These are phyloP conservation scores for Muscicapa adusta DNA, from an alignment of 2,113 vertebrate species.

Conservation along the genomic window DNA sequence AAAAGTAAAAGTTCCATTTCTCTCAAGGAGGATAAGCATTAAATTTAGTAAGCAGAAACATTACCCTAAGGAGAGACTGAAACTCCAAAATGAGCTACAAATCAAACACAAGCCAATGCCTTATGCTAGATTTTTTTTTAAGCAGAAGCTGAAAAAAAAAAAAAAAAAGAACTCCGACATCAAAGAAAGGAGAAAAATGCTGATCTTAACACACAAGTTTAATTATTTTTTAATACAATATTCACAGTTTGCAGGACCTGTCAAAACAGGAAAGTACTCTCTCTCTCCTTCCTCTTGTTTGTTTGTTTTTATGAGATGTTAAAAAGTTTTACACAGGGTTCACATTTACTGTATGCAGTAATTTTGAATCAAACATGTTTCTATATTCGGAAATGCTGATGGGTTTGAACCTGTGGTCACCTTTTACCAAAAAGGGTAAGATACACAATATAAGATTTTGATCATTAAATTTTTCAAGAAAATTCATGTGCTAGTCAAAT, in stretches of 20 bases:
- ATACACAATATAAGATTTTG: background rate
- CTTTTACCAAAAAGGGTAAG: background rate
- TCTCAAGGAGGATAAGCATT: background rate
- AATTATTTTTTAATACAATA: background rate
- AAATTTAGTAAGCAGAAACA: background rate
- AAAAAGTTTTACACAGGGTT: background rate
- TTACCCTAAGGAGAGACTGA: background rate
- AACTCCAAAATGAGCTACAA: background rate
- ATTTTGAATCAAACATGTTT: background rate
- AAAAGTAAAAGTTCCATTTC: background rate
- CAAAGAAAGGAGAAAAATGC: constrained; percentile 2
- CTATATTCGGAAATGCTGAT: background rate
- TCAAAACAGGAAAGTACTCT: background rate
- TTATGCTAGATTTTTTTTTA: background rate
- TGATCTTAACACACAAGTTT: background rate
- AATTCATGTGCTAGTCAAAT: background rate
- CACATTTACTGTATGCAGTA: background rate
- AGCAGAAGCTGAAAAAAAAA: background rate
- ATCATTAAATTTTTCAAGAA: background rate
- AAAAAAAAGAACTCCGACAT: background rate
- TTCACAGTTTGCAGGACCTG: background rate
- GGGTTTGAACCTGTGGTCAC: background rate
- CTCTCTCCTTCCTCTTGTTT: background rate
- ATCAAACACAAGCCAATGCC: background rate
- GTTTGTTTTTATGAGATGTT: background rate